phyloP scores from a whole-genome alignment of 2,797 vertebrate species.

The Orientallactaga sibirica region DNA sequence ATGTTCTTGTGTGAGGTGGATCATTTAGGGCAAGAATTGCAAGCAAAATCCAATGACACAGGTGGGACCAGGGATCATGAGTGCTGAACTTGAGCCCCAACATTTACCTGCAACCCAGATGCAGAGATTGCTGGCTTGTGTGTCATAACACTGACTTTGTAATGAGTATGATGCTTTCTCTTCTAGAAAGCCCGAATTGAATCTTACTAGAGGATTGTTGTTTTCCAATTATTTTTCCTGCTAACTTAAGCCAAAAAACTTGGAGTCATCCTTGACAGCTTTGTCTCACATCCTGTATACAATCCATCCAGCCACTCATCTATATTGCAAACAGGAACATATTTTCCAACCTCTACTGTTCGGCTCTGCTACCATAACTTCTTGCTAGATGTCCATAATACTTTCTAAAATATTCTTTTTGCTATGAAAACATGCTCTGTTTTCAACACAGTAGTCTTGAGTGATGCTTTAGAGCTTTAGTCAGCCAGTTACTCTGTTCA shows the following conservation, averaged over 20 bases:
- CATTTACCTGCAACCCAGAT: neutral
- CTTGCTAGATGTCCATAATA: neutral
- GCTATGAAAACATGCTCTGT: neutral
- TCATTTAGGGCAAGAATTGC: slow-evolving; percentile 27
- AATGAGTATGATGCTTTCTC: neutral
- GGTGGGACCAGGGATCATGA: neutral
- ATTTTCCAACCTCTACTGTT: neutral
- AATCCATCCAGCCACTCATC: neutral
- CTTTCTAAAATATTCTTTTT: neutral
- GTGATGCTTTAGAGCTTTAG: neutral
- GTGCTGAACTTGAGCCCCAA: neutral
- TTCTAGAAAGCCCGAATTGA: neutral
- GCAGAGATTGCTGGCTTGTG: neutral
- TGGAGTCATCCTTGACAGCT: neutral
- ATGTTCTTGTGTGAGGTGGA: slow-evolving; percentile 24
- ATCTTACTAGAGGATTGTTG: neutral
- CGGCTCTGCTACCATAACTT: neutral
- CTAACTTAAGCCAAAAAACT: neutral
- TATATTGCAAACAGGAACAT: neutral
- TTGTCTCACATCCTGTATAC: neutral
- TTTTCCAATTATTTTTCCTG: neutral
- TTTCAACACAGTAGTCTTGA: neutral
- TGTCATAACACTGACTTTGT: neutral
- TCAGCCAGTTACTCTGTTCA: neutral
- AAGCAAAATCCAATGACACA: neutral